Percentiles rank a stretch among this genome's conserved stretches.
Conservation (phyloP, 2,888 invertebrate species). For the Tetranychus truncatus region DNA sequence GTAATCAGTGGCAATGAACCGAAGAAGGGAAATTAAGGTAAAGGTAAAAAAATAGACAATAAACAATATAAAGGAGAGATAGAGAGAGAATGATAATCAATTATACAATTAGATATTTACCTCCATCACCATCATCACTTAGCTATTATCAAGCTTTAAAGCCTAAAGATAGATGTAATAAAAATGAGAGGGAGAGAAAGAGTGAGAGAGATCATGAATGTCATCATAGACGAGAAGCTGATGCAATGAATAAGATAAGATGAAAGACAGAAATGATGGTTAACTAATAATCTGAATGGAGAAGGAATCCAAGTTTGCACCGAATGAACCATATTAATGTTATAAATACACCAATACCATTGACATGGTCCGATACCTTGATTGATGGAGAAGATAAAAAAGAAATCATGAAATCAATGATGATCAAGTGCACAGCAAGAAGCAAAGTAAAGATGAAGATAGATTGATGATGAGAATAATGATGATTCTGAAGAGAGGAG, state of each 20-base stretch:
- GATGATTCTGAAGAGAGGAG: not conserved
- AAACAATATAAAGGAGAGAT: not conserved
- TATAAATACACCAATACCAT: not conserved
- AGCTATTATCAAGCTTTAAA: too few species aligned
- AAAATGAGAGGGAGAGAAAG: too few species aligned
- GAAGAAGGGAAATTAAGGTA: not conserved
- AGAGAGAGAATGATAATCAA: not conserved
- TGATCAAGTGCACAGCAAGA: constrained; percentile 1
- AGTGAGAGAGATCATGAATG: too few species aligned
- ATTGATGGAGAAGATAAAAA: not conserved
- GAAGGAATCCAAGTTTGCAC: not conserved
- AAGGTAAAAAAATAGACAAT: not conserved
- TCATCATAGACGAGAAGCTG: too few species aligned
- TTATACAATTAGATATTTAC: too few species aligned
- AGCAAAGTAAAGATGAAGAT: not conserved
- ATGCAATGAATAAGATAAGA: too few species aligned
- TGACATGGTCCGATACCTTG: constrained; percentile 1
- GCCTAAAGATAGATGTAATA: too few species aligned
- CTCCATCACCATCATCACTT: too few species aligned
- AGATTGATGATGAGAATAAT: not conserved
- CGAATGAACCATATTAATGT: not conserved
- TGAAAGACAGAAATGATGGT: not conserved
- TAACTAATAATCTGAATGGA: not conserved
- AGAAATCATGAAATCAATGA: not conserved
- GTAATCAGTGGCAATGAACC: constrained; percentile 1